phyloP scores from a whole-genome alignment of 2,113 vertebrate genomes.

The Chrysemys picta region DNA sequence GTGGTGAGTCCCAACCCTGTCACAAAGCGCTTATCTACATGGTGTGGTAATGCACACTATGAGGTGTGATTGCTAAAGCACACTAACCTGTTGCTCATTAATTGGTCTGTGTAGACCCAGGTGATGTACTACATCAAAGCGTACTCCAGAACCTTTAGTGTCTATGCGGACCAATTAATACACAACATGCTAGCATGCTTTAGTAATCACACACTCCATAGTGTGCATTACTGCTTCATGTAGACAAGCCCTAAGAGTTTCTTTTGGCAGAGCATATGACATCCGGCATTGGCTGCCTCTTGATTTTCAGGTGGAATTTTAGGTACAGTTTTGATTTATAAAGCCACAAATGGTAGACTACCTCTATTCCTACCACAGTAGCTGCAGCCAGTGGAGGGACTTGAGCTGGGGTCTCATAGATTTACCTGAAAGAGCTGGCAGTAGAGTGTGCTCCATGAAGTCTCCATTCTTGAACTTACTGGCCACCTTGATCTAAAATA shows the following conservation, averaged over 20 bases:
- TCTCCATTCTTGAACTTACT: conserved; percentile 52
- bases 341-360: conserved; percentile 16
- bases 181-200: too few relatives aligned
- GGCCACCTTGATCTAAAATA: background rate
- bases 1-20: too few relatives aligned
- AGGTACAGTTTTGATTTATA: conserved; percentile 49
- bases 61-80: too few relatives aligned
- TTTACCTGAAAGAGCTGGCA: background rate
- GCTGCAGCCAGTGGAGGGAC: conserved; percentile 28
- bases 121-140: too few relatives aligned
- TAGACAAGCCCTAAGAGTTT: background rate
- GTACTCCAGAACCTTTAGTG: too few relatives aligned
- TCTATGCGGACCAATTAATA: too few relatives aligned
- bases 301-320: conserved; percentile 59
- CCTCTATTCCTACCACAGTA: conserved; percentile 18
- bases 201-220: too few relatives aligned
- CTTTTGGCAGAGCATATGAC: background rate
- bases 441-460: conserved; percentile 1
- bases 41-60: background rate
- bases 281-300: background rate
- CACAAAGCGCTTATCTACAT: background rate
- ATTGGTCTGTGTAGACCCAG: background rate
- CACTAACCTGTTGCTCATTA: background rate
- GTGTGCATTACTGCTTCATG: too few relatives aligned
- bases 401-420: conserved; percentile 35